Evolutionary conservation across 1,140 invertebrate species (phyloP).

Genomic region (Neotoxoptera formosana): DNA sequence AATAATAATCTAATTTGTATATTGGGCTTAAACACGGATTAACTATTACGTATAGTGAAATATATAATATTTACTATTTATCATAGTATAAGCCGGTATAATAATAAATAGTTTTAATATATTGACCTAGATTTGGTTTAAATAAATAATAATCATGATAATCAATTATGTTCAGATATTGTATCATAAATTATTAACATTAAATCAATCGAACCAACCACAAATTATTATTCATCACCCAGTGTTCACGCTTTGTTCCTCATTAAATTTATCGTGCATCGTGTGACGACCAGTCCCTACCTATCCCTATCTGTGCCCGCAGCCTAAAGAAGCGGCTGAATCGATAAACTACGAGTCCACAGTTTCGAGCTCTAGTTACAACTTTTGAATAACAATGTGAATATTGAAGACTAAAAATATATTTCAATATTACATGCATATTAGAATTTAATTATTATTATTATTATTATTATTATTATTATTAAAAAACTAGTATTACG

Average conservation of each 20-base stretch:
- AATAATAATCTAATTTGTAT: not conserved
- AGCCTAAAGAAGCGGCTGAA: not conserved
- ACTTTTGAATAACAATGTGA: not conserved
- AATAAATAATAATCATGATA: not conserved
- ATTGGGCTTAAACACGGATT: not conserved
- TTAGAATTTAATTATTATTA: not conserved
- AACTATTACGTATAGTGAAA: no score
- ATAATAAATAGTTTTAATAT: not conserved
- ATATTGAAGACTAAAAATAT: not conserved
- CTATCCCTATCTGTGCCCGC: not conserved
- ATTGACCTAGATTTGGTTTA: not conserved
- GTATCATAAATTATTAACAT: slow-evolving; percentile 16
- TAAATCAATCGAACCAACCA: not conserved
- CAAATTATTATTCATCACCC: not conserved
- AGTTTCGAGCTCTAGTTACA: not conserved
- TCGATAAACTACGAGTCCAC: not conserved
- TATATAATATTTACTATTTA: not conserved
- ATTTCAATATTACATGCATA: not conserved
- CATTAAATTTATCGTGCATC: not conserved
- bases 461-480: no score
- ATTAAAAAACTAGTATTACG: not conserved
- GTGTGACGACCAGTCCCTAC: not conserved
- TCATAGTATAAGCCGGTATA: not conserved
- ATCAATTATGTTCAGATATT: not conserved
- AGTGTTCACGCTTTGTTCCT: not conserved